These are phyloP conservation scores for Riparia riparia DNA, from an alignment of 2,113 vertebrate species.

Conservation along the genomic window DNA sequence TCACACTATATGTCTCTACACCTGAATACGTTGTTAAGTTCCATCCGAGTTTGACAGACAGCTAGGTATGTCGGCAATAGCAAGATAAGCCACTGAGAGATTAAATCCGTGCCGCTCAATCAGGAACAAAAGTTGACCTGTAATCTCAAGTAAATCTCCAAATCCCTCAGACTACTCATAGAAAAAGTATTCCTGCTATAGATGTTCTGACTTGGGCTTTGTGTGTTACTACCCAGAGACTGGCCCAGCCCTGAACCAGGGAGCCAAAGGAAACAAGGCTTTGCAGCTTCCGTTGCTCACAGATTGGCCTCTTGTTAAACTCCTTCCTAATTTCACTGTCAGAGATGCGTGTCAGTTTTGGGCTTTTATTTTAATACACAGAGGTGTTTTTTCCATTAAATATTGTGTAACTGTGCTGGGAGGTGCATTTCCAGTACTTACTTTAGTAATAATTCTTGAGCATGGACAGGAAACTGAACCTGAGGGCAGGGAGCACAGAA, in stretches of 20 bases:
- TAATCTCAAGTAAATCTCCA: background rate
- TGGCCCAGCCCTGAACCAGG: conserved; percentile 3
- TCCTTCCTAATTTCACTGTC: background rate
- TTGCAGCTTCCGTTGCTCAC: background rate
- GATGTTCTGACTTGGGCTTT: background rate
- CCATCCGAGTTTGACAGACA: background rate
- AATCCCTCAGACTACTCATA: background rate
- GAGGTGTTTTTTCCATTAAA: background rate
- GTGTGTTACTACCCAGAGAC: background rate
- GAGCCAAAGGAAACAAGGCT: conserved; percentile 51
- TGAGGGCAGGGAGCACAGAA: background rate
- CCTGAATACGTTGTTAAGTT: background rate
- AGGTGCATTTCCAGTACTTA: background rate
- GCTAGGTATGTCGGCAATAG: background rate
- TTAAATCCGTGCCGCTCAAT: background rate
- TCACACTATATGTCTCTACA: background rate
- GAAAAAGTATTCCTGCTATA: background rate
- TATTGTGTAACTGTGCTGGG: background rate
- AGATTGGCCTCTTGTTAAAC: background rate
- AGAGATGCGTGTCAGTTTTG: background rate
- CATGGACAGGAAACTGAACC: background rate
- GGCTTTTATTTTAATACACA: background rate
- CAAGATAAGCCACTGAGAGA: background rate
- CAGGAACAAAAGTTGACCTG: background rate
- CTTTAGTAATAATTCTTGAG: background rate